Evolutionary conservation across 2,113 vertebrate genomes (phyloP).

Genomic region (Ptychochromis oligacanthus): DNA sequence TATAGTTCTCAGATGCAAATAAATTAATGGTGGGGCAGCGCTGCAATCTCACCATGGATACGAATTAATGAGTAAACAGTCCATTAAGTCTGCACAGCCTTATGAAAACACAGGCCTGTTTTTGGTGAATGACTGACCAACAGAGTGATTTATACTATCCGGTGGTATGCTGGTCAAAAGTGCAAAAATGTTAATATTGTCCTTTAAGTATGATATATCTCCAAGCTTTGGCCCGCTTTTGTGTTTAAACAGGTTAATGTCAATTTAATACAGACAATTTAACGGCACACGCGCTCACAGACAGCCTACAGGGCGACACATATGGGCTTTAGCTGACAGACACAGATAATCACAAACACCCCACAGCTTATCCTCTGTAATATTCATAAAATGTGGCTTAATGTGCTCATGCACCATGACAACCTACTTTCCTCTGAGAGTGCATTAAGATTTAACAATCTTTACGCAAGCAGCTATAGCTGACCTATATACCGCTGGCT

Average conservation of each 20-base stretch:
- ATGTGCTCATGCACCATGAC: conserved; percentile 20
- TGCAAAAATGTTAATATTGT: not conserved
- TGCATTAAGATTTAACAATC: conserved; percentile 44
- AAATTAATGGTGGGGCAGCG: not conserved
- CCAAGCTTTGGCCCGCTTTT: conserved; percentile 10
- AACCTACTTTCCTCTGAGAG: conserved; percentile 50
- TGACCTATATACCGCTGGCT: conserved; percentile 52
- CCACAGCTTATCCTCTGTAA: conserved; percentile 45
- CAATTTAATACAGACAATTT: conserved; percentile 11
- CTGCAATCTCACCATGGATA: not conserved
- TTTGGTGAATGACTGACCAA: not conserved
- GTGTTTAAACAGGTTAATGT: conserved; percentile 5
- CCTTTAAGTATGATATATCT: not conserved
- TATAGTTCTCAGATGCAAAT: not conserved
- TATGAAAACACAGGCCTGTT: fast-evolving
- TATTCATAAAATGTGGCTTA: conserved; percentile 50
- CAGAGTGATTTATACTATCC: not conserved
- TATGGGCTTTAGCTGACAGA: conserved; percentile 22
- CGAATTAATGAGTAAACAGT: not conserved
- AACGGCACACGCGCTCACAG: not conserved
- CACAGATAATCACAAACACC: conserved; percentile 29
- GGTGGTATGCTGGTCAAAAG: not conserved
- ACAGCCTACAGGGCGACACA: conserved; percentile 12
- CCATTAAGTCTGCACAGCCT: not conserved
- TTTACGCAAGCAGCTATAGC: conserved; percentile 46